Percentiles rank a stretch among this genome's conserved stretches.
These are phyloP conservation scores for Pseudochirops corinnae DNA, from an alignment of 2,797 vertebrate genomes.

Conservation along the genomic window DNA sequence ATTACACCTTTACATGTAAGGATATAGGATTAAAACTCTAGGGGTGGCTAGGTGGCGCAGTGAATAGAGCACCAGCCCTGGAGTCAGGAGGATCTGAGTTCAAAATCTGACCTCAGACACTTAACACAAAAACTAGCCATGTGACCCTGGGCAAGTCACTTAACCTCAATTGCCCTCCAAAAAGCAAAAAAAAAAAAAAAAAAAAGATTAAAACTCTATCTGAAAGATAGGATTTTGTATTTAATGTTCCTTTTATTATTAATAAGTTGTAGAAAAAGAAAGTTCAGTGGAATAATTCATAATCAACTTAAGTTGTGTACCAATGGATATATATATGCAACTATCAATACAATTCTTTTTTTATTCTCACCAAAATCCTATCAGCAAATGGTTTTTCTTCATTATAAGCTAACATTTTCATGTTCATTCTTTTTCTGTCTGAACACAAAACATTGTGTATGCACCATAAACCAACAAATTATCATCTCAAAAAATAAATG, in stretches of 20 bases:
- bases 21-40: neutral
- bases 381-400: neutral
- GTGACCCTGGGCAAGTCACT: too few relatives aligned
- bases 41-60: too few relatives aligned
- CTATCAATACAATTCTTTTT: neutral
- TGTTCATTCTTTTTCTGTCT: neutral
- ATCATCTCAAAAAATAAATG: neutral
- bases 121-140: too few relatives aligned
- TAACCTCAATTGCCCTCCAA: too few relatives aligned
- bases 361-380: neutral
- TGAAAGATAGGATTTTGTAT: neutral
- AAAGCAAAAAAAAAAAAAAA: too few relatives aligned
- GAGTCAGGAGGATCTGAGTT: too few relatives aligned
- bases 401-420: rapidly evolving
- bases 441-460: neutral
- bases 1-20: neutral
- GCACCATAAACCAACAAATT: rapidly evolving
- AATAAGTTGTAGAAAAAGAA: neutral
- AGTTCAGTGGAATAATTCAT: neutral
- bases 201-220: neutral
- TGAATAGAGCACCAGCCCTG: too few relatives aligned
- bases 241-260: conserved; percentile 17
- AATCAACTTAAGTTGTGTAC: rapidly evolving
- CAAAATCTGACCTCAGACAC: too few relatives aligned
- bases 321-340: neutral